phyloP scores from a whole-genome alignment of 2,888 invertebrate species.

The Pelosia muscerda region DNA sequence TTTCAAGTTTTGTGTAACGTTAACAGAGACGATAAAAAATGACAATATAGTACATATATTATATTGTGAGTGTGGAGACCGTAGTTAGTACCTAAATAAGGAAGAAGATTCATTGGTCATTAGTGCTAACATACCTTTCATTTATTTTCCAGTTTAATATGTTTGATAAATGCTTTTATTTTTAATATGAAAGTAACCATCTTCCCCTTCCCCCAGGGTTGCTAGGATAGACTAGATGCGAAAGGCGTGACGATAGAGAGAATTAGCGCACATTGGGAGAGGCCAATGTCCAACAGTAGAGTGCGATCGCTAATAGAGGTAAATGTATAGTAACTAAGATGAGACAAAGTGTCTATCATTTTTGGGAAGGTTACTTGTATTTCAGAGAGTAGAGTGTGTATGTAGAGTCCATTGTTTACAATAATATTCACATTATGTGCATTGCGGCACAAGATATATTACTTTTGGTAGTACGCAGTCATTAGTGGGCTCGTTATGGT shows the following conservation, averaged over 20 bases:
- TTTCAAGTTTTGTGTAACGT: not conserved
- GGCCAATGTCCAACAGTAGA: too few relatives aligned
- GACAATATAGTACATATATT: not conserved
- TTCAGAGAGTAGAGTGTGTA: too few relatives aligned
- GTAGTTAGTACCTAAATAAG: too few relatives aligned
- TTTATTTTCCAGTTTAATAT: not conserved
- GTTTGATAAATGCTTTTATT: too few relatives aligned
- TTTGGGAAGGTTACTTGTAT: not conserved
- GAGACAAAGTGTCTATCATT: not conserved
- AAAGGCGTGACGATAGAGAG: too few relatives aligned
- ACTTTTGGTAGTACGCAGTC: conserved; percentile 32
- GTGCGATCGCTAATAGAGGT: too few relatives aligned
- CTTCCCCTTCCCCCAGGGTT: too few relatives aligned
- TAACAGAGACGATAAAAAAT: not conserved
- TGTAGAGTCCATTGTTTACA: not conserved
- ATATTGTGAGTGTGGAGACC: not conserved
- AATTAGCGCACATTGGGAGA: too few relatives aligned
- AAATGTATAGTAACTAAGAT: not conserved
- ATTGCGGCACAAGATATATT: conserved; percentile 4
- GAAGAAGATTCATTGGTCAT: too few relatives aligned
- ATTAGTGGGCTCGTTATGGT: conserved; percentile 39
- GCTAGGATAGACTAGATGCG: too few relatives aligned
- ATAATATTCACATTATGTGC: not conserved
- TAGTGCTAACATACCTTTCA: not conserved
- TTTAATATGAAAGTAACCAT: too few relatives aligned